Evolutionary conservation across 1,140 invertebrate genomes (phyloP), one percentile per base, ranked within the genome.

Genomic region (Daktulosphaira vitifoliae): DNA sequence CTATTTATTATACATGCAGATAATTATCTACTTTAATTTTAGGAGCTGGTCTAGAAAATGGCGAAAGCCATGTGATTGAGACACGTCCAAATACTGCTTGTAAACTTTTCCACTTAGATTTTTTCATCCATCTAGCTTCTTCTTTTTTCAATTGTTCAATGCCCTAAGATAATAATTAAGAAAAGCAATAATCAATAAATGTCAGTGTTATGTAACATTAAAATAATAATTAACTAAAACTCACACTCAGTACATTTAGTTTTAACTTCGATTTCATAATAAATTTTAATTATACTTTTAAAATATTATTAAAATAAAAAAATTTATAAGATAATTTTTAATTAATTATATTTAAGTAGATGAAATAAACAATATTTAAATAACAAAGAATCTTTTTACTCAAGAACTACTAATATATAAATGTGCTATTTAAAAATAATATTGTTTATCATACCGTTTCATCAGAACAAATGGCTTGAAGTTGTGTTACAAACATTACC

Each of bases 381-480:
- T n/a, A n/a, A n/a, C n/a, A n/a, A n/a, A n/a, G n/a, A n/a, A n/a
- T n/a, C n/a, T n/a, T n/a, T n/a, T n/a, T n/a, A n/a, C n/a, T n/a
- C n/a, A n/a, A n/a, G n/a, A n/a, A n/a, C n/a, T n/a, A n/a, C n/a
- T n/a, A n/a, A n/a, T n/a, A n/a, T n/a, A n/a, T n/a, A n/a, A n/a
- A n/a, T n/a, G n/a, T n/a, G n/a, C n/a, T n/a, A n/a, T n/a, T n/a
- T n/a, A n/a, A n/a, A n/a, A n/a, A n/a, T n/a, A n/a, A n/a, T n/a
- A n/a, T n/a, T n/a, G n/a, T n/a, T n/a, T n/a, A n/a, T n/a, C 79
- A 74, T 78, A 94, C 93, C 69, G 96, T 99, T 81, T 99, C 93
- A 79, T 99, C 97, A 73, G 92, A 92, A 82, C 94, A 97, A 72
- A 99, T 99, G 11, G 95, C 93, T 74, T 94, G 91, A n/a, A 99